phyloP scores from a whole-genome alignment of 2,113 vertebrate species.

The Verasper variegatus region DNA sequence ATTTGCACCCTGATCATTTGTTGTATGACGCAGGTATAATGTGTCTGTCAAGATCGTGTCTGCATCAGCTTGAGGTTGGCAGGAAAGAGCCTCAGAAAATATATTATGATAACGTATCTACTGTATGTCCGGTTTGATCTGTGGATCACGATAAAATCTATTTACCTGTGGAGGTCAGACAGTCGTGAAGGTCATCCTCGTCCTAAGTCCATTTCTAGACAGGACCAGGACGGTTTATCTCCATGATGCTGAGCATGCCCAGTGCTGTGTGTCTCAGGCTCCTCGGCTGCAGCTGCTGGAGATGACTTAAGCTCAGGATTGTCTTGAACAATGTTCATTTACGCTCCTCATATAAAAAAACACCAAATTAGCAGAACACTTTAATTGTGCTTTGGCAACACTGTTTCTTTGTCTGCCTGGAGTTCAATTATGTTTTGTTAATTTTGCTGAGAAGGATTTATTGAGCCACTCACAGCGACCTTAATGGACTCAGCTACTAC shows the following conservation, averaged over 20 bases:
- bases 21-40: not conserved
- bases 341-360: conserved; percentile 15
- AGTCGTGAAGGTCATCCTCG: conserved; percentile 23
- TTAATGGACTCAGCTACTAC: conserved; percentile 33
- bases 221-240: conserved; percentile 9
- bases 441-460: conserved; percentile 52
- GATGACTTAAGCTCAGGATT: not conserved
- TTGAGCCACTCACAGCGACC: conserved; percentile 4
- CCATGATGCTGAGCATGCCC: not conserved
- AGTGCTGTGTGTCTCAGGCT: not conserved
- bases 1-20: not conserved
- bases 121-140: conserved; percentile 11
- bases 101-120: conserved; percentile 11
- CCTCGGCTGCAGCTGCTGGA: not conserved
- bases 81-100: conserved; percentile 7
- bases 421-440: conserved; percentile 45
- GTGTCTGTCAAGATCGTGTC: not conserved
- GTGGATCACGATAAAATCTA: conserved; percentile 16
- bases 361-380: conserved; percentile 21
- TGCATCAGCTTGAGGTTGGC: not conserved
- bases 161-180: conserved; percentile 23
- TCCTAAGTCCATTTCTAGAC: conserved; percentile 13
- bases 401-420: conserved; percentile 23
- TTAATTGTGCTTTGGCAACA: conserved; percentile 27
- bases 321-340: conserved; percentile 23